Evolutionary conservation across 2,797 vertebrate genomes (phyloP).

Genomic region (Anguilla marmorata): DNA sequence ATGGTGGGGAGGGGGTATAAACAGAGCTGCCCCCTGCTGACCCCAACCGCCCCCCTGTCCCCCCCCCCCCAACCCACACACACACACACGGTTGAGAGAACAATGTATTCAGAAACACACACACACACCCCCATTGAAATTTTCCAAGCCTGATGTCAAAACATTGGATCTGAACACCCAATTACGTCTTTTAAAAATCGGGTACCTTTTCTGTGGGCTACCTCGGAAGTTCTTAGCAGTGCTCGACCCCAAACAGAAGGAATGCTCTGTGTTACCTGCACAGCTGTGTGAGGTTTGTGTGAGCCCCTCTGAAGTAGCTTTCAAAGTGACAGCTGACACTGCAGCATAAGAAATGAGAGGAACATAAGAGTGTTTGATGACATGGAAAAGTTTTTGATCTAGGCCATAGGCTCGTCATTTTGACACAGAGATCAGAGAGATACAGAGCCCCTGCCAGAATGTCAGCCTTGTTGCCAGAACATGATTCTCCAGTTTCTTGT

Average conservation of each 20-base stretch:
- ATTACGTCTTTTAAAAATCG: too few species aligned
- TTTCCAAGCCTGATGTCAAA: neutral
- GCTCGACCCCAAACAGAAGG: neutral
- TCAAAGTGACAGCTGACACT: neutral
- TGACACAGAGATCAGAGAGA: neutral
- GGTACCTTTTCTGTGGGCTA: too few species aligned
- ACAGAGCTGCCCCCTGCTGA: slow-evolving; percentile 39
- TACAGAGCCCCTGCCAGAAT: neutral
- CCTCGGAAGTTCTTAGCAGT: neutral
- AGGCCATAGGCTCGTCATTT: neutral
- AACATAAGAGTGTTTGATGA: neutral
- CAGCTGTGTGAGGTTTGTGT: neutral
- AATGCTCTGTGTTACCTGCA: neutral
- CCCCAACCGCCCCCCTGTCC: slow-evolving; percentile 30
- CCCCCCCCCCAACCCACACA: neutral
- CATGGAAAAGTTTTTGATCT: neutral
- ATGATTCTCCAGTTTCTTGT: neutral
- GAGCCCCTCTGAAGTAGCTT: neutral
- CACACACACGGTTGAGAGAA: slow-evolving; percentile 21
- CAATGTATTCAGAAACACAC: neutral
- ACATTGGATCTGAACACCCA: neutral
- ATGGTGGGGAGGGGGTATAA: slow-evolving; percentile 32
- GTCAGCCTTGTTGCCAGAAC: neutral
- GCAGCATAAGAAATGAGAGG: neutral
- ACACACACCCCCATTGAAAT: neutral